Percentiles rank a stretch among this genome's conserved stretches.
Conservation (phyloP, 2,113 vertebrate species). For the Phaetusa simplex region DNA sequence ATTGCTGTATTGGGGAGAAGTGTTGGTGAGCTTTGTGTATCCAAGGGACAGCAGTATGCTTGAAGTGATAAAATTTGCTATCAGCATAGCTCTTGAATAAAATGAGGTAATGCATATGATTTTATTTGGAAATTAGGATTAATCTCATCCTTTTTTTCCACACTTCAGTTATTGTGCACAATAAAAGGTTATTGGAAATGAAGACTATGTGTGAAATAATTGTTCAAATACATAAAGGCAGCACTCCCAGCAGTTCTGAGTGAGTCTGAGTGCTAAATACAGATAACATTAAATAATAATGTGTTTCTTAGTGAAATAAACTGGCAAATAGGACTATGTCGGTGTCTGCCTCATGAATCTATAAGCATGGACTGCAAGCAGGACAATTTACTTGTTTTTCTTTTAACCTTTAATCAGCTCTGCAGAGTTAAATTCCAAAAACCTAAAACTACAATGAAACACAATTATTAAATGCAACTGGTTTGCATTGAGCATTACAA, state of each 20-base stretch:
- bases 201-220: not conserved
- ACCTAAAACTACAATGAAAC: not conserved
- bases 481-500: not conserved
- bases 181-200: slow-evolving; percentile 39
- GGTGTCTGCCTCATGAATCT: slow-evolving; percentile 16
- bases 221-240: slow-evolving; percentile 33
- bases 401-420: not conserved
- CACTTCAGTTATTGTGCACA: slow-evolving; percentile 25
- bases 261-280: slow-evolving; percentile 1
- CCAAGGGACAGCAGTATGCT: slow-evolving; percentile 65
- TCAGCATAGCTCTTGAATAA: slow-evolving; percentile 38
- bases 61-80: slow-evolving; percentile 68
- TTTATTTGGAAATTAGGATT: slow-evolving; percentile 63
- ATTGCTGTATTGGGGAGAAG: not conserved
- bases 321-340: not conserved
- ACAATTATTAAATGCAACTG: not conserved
- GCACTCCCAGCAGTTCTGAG: slow-evolving; percentile 11
- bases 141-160: slow-evolving; percentile 29
- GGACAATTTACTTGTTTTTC: not conserved
- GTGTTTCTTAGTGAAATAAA: slow-evolving; percentile 19
- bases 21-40: not conserved
- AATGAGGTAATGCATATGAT: slow-evolving; percentile 21
- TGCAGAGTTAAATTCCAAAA: not conserved
- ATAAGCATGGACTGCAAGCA: not conserved
- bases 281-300: slow-evolving; percentile 45